A percentile compares a stretch with the other conserved stretches of the same genome.
Conservation (phyloP, 2,888 invertebrate species). For the Trissolcus brochymenae region DNA sequence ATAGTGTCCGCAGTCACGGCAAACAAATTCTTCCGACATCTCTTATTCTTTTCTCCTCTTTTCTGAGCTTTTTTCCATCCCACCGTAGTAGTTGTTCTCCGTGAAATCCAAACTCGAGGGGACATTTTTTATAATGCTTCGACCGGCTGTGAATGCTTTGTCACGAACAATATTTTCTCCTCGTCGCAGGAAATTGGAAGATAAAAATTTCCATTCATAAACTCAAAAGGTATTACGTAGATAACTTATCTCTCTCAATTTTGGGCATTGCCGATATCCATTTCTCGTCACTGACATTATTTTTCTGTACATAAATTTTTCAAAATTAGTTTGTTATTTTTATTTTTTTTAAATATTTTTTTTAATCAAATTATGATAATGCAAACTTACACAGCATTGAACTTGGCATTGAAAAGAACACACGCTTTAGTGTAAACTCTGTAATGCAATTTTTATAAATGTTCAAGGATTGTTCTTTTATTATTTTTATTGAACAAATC, state of each 20-base stretch:
- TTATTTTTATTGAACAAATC: conserved; percentile 16
- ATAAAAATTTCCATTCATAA: not conserved
- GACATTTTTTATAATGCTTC: conserved; percentile 2
- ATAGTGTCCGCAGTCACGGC: not conserved
- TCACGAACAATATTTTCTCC: conserved; percentile 9
- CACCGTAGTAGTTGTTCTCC: not conserved
- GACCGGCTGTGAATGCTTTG: conserved; percentile 1
- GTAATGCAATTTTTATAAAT: conserved; percentile 28
- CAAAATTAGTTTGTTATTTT: too few species aligned
- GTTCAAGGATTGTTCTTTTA: conserved; percentile 33
- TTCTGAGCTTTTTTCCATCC: too few species aligned
- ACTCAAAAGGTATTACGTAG: too few species aligned
- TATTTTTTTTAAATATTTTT: too few species aligned
- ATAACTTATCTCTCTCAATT: too few species aligned
- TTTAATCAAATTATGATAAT: too few species aligned
- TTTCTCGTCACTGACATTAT: too few species aligned
- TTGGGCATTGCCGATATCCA: too few species aligned
- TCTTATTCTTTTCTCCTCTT: not conserved
- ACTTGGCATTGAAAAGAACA: too few species aligned
- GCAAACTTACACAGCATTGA: too few species aligned
- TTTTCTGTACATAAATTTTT: too few species aligned
- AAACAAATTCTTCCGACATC: not conserved
- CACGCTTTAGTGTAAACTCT: conserved; percentile 17
- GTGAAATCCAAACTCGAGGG: not conserved
- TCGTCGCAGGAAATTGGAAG: conserved; percentile 1